These are phyloP conservation scores for Koerneria pararmatus DNA, from an alignment of 2,888 invertebrate species.

Conservation along the genomic window DNA sequence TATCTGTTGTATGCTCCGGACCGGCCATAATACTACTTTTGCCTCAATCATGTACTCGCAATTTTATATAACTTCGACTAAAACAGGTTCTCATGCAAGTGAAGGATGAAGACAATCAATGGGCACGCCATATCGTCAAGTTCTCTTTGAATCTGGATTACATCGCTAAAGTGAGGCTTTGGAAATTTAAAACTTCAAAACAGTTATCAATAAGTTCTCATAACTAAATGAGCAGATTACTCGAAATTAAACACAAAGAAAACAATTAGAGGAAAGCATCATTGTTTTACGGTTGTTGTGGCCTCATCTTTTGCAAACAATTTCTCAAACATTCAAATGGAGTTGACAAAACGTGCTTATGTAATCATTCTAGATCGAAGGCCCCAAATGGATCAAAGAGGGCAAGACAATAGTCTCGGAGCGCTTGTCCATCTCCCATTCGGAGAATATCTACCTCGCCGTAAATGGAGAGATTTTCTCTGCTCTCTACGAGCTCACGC, in stretches of 20 bases:
- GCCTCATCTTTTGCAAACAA: not conserved
- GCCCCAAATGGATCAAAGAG: constrained; percentile 37
- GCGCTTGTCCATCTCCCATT: constrained; percentile 36
- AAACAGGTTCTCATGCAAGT: constrained; percentile 29
- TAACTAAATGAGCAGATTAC: too few relatives aligned
- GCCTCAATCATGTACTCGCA: too few relatives aligned
- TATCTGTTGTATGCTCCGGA: too few relatives aligned
- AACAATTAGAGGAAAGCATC: too few relatives aligned
- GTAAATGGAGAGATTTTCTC: constrained; percentile 42
- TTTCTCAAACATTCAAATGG: not conserved
- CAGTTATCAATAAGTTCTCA: too few relatives aligned
- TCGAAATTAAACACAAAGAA: too few relatives aligned
- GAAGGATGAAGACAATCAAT: constrained; percentile 28
- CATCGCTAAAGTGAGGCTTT: constrained; percentile 29
- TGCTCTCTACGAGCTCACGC: constrained; percentile 39
- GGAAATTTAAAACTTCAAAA: too few relatives aligned
- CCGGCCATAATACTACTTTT: too few relatives aligned
- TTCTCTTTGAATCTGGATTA: constrained; percentile 33
- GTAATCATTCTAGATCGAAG: constrained; percentile 28
- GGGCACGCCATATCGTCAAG: constrained; percentile 37
- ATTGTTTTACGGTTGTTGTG: not conserved
- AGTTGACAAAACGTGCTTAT: too few relatives aligned
- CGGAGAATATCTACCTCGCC: constrained; percentile 38
- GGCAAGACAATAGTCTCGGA: constrained; percentile 33
- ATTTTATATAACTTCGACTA: too few relatives aligned